These are phyloP conservation scores for Frieseomelitta varia DNA, from an alignment of 1,140 invertebrate species.

Conservation along the genomic window DNA sequence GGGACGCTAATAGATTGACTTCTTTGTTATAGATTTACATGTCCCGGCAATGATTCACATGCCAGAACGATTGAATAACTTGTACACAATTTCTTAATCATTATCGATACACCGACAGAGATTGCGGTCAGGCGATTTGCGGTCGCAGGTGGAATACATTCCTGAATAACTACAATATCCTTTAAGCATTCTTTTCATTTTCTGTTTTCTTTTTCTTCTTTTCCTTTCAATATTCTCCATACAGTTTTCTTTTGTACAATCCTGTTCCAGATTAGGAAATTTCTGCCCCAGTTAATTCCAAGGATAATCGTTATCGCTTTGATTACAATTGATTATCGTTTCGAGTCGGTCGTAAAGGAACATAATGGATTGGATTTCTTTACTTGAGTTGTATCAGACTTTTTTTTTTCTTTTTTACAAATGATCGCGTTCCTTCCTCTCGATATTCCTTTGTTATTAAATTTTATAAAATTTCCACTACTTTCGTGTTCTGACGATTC, in stretches of 20 bases:
- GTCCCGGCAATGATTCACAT: conserved; percentile 35
- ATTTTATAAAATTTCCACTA: neutral
- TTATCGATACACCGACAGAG: conserved; percentile 5
- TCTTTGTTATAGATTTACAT: conserved; percentile 36
- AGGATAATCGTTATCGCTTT: neutral
- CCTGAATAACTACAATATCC: conserved; percentile 36
- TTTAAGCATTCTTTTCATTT: neutral
- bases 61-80: conserved; percentile 35
- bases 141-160: conserved; percentile 36
- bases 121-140: conserved; percentile 42
- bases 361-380: too few relatives aligned
- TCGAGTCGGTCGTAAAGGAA: neutral
- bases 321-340: neutral
- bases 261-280: neutral
- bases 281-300: neutral
- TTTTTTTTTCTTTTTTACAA: too few relatives aligned
- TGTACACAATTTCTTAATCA: conserved; percentile 40
- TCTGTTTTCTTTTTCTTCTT: too few relatives aligned
- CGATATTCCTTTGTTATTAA: too few relatives aligned
- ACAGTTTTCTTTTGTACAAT: too few relatives aligned
- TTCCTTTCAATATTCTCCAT: too few relatives aligned
- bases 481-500: neutral
- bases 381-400: too few relatives aligned
- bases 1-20: neutral
- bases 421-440: too few relatives aligned